Percentiles rank a stretch among this genome's conserved stretches.
Evolutionary conservation across 2,113 vertebrate species (phyloP).

Genomic region (Thomomys bottae): DNA sequence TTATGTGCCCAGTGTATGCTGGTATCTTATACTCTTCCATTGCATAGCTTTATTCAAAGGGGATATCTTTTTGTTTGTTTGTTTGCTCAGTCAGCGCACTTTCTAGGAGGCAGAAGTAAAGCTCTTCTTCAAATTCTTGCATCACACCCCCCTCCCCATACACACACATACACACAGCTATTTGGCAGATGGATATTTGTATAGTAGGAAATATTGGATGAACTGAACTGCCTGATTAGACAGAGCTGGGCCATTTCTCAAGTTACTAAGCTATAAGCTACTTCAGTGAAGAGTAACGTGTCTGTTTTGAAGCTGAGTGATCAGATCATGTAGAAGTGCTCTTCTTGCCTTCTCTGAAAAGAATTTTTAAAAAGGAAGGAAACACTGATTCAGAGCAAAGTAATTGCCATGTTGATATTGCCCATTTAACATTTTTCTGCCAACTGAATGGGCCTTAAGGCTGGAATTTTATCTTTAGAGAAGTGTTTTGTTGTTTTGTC

Average conservation of each 20-base stretch:
- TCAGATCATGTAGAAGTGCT: conserved; percentile 41
- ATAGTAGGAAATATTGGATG: background rate
- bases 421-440: background rate
- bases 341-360: too few species aligned
- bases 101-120: conserved; percentile 46
- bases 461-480: background rate
- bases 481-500: background rate
- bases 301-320: conserved; percentile 67
- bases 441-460: background rate
- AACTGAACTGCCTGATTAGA: conserved; percentile 72
- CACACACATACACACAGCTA: background rate
- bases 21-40: conserved; percentile 19
- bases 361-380: too few species aligned
- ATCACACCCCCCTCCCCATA: conserved; percentile 37
- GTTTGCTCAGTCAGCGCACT: too few species aligned
- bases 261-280: conserved; percentile 53
- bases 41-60: conserved; percentile 44
- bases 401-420: background rate
- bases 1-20: conserved; percentile 16
- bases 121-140: conserved; percentile 53
- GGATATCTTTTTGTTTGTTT: conserved; percentile 71
- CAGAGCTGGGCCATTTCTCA: conserved; percentile 75
- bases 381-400: background rate
- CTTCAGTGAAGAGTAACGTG: conserved; percentile 59
- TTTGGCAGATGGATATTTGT: conserved; percentile 76